phyloP scores from a whole-genome alignment of 2,888 invertebrate genomes.

The Rhagophthalmus giganteus region DNA sequence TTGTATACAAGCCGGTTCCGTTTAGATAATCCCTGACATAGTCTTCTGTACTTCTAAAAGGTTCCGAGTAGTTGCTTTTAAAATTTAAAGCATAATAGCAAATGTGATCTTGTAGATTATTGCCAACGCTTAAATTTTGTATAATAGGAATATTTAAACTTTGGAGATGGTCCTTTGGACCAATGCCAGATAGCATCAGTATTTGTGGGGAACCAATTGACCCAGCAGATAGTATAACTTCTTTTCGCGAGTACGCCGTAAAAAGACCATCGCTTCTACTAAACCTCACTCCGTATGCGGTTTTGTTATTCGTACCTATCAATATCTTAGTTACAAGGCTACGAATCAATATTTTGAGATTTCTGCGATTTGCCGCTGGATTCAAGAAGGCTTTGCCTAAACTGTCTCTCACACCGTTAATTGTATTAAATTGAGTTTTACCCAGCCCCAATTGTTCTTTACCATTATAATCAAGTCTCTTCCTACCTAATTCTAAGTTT shows the following conservation, averaged over 20 bases:
- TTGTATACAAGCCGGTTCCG: constrained; percentile 32
- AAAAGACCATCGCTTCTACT: constrained; percentile 53
- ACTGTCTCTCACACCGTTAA: constrained; percentile 62
- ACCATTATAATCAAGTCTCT: constrained; percentile 67
- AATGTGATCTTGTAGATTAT: constrained; percentile 38
- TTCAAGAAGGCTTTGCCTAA: neutral
- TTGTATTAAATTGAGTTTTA: constrained; percentile 63
- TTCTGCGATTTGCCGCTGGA: neutral
- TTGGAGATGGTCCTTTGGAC: constrained; percentile 36
- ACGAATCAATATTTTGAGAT: constrained; percentile 60
- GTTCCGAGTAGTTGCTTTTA: constrained; percentile 26
- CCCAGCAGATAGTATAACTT: constrained; percentile 77
- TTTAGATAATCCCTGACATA: constrained; percentile 31
- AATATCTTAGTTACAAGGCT: constrained; percentile 61
- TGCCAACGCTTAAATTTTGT: constrained; percentile 24
- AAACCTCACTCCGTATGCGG: constrained; percentile 63
- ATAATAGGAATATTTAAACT: neutral
- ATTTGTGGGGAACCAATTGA: too few species aligned
- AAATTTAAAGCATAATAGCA: constrained; percentile 34
- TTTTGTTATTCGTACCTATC: constrained; percentile 57
- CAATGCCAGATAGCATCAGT: too few species aligned
- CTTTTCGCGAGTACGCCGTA: constrained; percentile 62
- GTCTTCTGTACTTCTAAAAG: constrained; percentile 14
- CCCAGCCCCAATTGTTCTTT: constrained; percentile 64
- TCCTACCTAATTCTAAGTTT: constrained; percentile 68